phyloP scores from a whole-genome alignment of 2,797 vertebrate genomes.

The Miichthys miiuy region DNA sequence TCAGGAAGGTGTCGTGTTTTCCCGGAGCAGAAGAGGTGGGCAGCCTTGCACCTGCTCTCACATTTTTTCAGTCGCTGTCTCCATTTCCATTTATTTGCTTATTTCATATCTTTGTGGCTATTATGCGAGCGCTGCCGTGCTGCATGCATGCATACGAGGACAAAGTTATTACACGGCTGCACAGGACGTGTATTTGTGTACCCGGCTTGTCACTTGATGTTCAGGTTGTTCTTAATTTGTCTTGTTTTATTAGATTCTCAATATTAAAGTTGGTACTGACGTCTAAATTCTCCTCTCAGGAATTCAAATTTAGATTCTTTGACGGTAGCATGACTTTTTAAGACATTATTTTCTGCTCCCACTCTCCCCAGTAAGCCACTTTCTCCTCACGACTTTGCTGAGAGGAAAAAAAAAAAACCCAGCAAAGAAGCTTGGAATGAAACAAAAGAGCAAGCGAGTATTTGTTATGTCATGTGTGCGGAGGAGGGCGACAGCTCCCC shows the following conservation, averaged over 20 bases:
- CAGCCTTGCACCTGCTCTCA: constrained; percentile 66
- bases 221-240: constrained; percentile 7
- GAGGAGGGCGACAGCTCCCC: constrained; percentile 52
- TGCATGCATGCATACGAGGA: constrained; percentile 7
- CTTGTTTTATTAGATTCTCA: constrained; percentile 24
- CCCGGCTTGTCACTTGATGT: background rate
- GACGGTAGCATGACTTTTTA: background rate
- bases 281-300: constrained; percentile 1
- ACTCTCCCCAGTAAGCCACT: background rate
- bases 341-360: background rate
- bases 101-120: constrained; percentile 14
- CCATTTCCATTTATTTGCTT: constrained; percentile 56
- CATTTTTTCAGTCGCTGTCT: constrained; percentile 46
- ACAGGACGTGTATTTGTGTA: background rate
- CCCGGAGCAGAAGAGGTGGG: constrained; percentile 55
- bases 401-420: background rate
- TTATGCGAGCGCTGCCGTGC: constrained; percentile 4
- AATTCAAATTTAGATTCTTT: constrained; percentile 14
- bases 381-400: constrained; percentile 24
- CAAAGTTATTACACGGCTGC: constrained; percentile 22
- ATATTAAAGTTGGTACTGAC: constrained; percentile 10
- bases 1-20: constrained; percentile 65
- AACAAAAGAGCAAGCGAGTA: constrained; percentile 26
- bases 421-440: constrained; percentile 28
- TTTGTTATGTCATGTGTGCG: constrained; percentile 61